Evolutionary conservation across 2,113 vertebrate genomes (phyloP).

Genomic region (Megaceryle torquata): DNA sequence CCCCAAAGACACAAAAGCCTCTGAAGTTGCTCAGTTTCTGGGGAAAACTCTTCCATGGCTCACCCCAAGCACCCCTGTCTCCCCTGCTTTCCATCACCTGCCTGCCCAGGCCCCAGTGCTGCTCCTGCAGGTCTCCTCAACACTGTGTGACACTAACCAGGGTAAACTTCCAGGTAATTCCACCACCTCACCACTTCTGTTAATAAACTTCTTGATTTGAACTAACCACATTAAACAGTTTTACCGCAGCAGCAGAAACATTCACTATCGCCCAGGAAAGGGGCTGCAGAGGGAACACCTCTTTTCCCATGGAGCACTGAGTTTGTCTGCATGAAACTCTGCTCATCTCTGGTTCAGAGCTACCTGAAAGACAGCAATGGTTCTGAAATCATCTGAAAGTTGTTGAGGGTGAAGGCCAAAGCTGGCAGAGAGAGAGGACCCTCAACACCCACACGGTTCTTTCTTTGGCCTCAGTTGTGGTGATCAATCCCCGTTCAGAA

Average conservation of each 20-base stretch:
- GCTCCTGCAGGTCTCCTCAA: background rate
- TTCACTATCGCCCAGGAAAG: background rate
- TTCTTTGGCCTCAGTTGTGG: fast-evolving
- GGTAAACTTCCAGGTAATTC: slow-evolving; percentile 41
- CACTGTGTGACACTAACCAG: background rate
- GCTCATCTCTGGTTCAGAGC: background rate
- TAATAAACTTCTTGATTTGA: slow-evolving; percentile 58
- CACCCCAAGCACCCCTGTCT: fast-evolving
- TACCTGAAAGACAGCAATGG: fast-evolving
- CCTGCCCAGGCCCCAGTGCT: fast-evolving
- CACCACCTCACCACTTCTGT: slow-evolving; percentile 68
- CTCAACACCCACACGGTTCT: fast-evolving
- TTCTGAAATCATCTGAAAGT: background rate
- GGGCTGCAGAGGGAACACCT: background rate
- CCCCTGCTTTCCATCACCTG: background rate
- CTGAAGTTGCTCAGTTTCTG: fast-evolving
- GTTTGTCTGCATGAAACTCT: background rate
- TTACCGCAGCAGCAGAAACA: slow-evolving; percentile 24
- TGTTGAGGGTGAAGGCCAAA: background rate
- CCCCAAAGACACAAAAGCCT: background rate
- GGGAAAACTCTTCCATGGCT: fast-evolving
- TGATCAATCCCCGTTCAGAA: fast-evolving
- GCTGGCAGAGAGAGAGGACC: fast-evolving
- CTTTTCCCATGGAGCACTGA: background rate
- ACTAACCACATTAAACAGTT: background rate